A percentile compares a stretch with the other conserved stretches of the same genome.
Evolutionary conservation across 2,888 invertebrate species (phyloP).

Genomic region (Celastrina argiolus): DNA sequence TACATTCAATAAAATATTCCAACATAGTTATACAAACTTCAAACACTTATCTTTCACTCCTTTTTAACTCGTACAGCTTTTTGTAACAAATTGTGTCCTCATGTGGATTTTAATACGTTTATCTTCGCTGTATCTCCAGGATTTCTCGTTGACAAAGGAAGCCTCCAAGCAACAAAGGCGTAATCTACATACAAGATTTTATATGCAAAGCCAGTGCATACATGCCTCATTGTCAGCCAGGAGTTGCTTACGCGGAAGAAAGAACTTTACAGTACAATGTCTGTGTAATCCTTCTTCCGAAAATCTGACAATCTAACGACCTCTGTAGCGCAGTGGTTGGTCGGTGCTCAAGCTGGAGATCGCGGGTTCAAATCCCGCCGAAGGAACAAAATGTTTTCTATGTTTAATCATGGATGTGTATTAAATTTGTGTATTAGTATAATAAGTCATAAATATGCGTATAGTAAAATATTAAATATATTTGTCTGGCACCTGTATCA

Average conservation of each 20-base stretch:
- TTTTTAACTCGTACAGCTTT: neutral
- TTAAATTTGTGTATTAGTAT: too few species aligned
- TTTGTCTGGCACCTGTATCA: too few species aligned
- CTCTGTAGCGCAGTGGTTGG: too few species aligned
- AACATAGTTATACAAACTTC: neutral
- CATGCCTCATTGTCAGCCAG: neutral
- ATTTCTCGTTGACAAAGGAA: conserved; percentile 4
- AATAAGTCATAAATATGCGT: too few species aligned
- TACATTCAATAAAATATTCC: too few species aligned
- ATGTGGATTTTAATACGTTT: neutral
- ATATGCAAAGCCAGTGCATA: neutral
- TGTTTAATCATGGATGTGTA: too few species aligned
- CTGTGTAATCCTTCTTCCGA: too few species aligned
- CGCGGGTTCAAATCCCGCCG: too few species aligned
- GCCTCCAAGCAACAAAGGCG: neutral
- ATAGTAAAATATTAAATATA: too few species aligned
- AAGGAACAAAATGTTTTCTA: too few species aligned
- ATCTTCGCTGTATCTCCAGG: neutral
- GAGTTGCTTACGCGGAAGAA: neutral
- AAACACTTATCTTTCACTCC: neutral
- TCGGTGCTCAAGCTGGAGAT: too few species aligned
- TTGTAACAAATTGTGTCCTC: neutral
- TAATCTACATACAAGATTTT: neutral
- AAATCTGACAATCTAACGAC: too few species aligned
- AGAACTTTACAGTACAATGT: neutral